Percentiles rank a stretch among this genome's conserved stretches.
Conservation (phyloP, 2,888 invertebrate species). For the Vesta saturnalis region DNA sequence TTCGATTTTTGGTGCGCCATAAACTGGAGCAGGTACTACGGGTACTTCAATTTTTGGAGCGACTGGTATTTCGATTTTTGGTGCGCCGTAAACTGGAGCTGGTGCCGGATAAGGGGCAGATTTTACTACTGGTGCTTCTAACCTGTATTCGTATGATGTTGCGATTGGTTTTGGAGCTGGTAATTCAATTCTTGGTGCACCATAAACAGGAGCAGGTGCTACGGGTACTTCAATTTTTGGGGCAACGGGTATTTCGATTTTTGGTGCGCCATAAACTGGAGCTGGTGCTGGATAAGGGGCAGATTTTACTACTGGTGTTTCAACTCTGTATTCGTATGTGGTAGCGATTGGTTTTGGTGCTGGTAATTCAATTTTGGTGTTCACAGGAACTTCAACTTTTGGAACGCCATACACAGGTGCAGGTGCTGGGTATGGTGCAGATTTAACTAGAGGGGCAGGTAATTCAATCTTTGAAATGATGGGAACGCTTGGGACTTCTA, state of each 20-base stretch:
- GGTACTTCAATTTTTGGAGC: constrained; percentile 10
- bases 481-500: constrained; percentile 7
- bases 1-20: not conserved
- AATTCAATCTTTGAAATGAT: not conserved
- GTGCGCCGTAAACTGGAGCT: not conserved
- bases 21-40: not conserved
- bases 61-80: constrained; percentile 8
- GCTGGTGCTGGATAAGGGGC: constrained; percentile 12
- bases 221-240: constrained; percentile 4
- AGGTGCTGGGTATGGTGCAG: not conserved
- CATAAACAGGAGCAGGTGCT: not conserved
- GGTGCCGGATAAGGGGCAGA: not conserved
- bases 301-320: not conserved
- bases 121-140: not conserved
- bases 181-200: not conserved
- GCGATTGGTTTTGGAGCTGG: constrained; percentile 10
- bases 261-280: not conserved
- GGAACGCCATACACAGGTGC: constrained; percentile 5
- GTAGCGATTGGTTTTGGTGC: constrained; percentile 5
- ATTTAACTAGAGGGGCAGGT: not conserved
- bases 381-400: not conserved
- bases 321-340: constrained; percentile 7
- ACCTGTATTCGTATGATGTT: constrained; percentile 3
- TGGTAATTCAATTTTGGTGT: constrained; percentile 5
- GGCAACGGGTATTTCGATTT: not conserved